Percentiles rank a stretch among this genome's conserved stretches.
These are phyloP conservation scores for Calameuta filiformis DNA, from an alignment of 2,888 invertebrate genomes.

Conservation along the genomic window DNA sequence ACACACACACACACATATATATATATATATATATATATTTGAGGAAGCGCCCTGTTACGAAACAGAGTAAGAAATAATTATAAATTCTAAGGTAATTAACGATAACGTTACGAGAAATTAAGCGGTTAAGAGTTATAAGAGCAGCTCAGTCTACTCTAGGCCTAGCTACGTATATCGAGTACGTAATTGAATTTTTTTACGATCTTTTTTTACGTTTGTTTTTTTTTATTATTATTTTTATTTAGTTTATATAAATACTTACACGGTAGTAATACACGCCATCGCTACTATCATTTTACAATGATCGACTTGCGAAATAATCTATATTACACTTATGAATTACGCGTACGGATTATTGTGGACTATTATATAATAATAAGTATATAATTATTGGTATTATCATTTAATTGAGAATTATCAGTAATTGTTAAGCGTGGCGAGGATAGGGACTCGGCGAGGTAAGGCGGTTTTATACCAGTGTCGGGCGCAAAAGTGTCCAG, in stretches of 20 bases:
- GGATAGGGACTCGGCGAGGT: neutral
- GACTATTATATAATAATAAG: slow-evolving; percentile 17
- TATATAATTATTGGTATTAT: slow-evolving; percentile 20
- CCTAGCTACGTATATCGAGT: slow-evolving; percentile 49
- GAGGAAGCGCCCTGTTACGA: slow-evolving; percentile 31
- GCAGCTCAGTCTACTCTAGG: slow-evolving; percentile 51
- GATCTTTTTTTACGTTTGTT: neutral
- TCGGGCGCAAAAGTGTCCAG: slow-evolving; percentile 9
- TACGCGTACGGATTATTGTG: slow-evolving; percentile 22
- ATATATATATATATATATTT: slow-evolving; percentile 34
- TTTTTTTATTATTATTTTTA: slow-evolving; percentile 22
- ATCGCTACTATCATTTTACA: slow-evolving; percentile 10
- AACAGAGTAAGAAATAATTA: slow-evolving; percentile 26
- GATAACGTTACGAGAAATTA: slow-evolving; percentile 31
- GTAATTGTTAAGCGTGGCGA: neutral
- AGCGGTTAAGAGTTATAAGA: slow-evolving; percentile 22
- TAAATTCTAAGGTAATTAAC: slow-evolving; percentile 36
- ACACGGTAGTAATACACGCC: slow-evolving; percentile 12
- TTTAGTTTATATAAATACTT: slow-evolving; percentile 22
- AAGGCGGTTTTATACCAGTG: neutral
- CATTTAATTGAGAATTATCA: slow-evolving; percentile 6
- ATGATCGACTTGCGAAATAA: slow-evolving; percentile 7
- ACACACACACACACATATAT: neutral
- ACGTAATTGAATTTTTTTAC: slow-evolving; percentile 36
- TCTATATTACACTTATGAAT: slow-evolving; percentile 1